Percentiles rank a stretch among this genome's conserved stretches.
phyloP scores from a whole-genome alignment of 2,888 invertebrate genomes.

The Melinaea marsaeus region DNA sequence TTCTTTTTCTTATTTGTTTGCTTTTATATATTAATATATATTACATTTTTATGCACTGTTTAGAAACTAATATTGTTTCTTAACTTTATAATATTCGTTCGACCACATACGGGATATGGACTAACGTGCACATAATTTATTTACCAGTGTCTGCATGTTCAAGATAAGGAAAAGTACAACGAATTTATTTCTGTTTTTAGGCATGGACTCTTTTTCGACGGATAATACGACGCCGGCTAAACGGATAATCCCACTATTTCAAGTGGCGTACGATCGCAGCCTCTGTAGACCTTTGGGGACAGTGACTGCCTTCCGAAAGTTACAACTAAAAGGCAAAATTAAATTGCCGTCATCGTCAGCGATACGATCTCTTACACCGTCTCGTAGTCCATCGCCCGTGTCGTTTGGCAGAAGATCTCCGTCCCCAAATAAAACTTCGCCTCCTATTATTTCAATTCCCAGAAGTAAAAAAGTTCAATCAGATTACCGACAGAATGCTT shows the following conservation, averaged over 20 bases:
- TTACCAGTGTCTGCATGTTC: constrained; percentile 34
- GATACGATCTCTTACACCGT: constrained; percentile 37
- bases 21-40: too few relatives aligned
- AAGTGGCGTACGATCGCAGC: constrained; percentile 69
- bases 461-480: constrained; percentile 40
- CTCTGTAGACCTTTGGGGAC: constrained; percentile 69
- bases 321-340: constrained; percentile 36
- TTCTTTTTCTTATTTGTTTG: not conserved
- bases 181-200: constrained; percentile 66
- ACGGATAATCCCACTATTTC: constrained; percentile 66
- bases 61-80: constrained; percentile 1
- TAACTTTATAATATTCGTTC: constrained; percentile 1
- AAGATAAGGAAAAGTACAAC: constrained; percentile 38
- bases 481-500: constrained; percentile 59
- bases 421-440: constrained; percentile 24
- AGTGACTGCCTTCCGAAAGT: constrained; percentile 56
- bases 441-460: constrained; percentile 12
- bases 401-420: constrained; percentile 32
- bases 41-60: not conserved
- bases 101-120: constrained; percentile 17
- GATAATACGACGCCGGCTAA: constrained; percentile 43
- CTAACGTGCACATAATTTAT: constrained; percentile 31
- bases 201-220: constrained; percentile 45
- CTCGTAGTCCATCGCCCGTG: constrained; percentile 57
- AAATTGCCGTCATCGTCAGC: constrained; percentile 26